phyloP scores from a whole-genome alignment of 2,113 vertebrate genomes.

The Stomatorhinus ivindoensis region DNA sequence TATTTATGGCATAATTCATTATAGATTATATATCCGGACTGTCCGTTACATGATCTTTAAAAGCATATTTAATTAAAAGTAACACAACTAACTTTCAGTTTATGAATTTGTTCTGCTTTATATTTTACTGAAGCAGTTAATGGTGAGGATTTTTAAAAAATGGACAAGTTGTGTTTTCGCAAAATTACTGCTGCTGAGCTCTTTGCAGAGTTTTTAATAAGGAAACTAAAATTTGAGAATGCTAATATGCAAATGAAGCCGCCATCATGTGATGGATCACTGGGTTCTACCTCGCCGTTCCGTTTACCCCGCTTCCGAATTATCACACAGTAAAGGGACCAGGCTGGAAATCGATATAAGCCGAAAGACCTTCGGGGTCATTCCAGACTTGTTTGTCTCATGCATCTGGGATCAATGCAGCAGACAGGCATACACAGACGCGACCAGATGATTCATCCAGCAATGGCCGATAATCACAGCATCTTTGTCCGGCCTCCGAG shows the following conservation, averaged over 20 bases:
- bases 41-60: not conserved
- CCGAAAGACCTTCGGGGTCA: slow-evolving; percentile 14
- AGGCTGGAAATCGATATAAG: slow-evolving; percentile 13
- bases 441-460: slow-evolving; percentile 4
- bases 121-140: not conserved
- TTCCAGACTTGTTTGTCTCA: slow-evolving; percentile 9
- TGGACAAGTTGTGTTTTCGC: not conserved
- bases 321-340: not conserved
- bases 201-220: not conserved
- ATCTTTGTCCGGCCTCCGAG: slow-evolving; percentile 15
- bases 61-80: not conserved
- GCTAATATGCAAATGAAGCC: not conserved
- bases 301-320: not conserved
- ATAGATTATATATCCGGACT: not conserved
- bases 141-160: too few species aligned
- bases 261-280: not conserved
- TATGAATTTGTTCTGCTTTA: not conserved
- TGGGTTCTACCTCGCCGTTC: too few species aligned
- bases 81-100: not conserved
- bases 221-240: not conserved
- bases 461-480: slow-evolving; percentile 20
- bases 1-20: not conserved
- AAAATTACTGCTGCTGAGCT: not conserved
- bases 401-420: not conserved
- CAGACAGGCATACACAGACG: not conserved